Evolutionary conservation across 2,888 invertebrate genomes (phyloP), one percentile per base, ranked within the genome.

Genomic region (Harpalus rufipes): DNA sequence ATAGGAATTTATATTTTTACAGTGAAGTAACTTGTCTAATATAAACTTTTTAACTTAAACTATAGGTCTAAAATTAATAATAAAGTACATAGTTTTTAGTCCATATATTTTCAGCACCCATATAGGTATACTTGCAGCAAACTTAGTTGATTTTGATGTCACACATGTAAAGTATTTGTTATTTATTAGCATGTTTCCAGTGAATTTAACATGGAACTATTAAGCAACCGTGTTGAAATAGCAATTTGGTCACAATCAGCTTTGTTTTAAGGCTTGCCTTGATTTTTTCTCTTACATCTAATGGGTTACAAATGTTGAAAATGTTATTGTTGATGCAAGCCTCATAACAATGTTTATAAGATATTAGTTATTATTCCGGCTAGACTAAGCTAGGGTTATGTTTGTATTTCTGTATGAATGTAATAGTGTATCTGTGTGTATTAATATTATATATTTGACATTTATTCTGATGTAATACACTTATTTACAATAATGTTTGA

Each of bases 401-500:
- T 51, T n/a, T 81, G 41, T 80, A 41, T 80, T 16, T 21, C 21
- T 80, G 65, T 81, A 41, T 65, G 65, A 65, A 74, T 74, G 21
- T 21, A 21, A 3, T 21, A 21, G 32, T 32, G 32, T 32, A 0
- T 32, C 32, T 32, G 32, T 72, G 51, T 72, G 39, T 32, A 41
- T 32, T 63, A 41, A 59, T 58, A 78, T 76, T 51, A 84, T 39
- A 41, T 84, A 85, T 85, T 32, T 85, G 32, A 85, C 85, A 85
- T 85, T 85, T 79, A 85, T 72, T 78, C 16, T 78, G 58, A 79
- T 65, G 63, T 78, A 32, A 76, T 72, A 84, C 80, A 79, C 72
- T 68, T 80, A 85, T 80, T 65, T 80, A 85, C 79, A 78, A 61
- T 84, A 63, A 44, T 78, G 78, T 84, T 65, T 78, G 65, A 81